phyloP scores from a whole-genome alignment of 2,113 vertebrate species.

The Quiscalus mexicanus region DNA sequence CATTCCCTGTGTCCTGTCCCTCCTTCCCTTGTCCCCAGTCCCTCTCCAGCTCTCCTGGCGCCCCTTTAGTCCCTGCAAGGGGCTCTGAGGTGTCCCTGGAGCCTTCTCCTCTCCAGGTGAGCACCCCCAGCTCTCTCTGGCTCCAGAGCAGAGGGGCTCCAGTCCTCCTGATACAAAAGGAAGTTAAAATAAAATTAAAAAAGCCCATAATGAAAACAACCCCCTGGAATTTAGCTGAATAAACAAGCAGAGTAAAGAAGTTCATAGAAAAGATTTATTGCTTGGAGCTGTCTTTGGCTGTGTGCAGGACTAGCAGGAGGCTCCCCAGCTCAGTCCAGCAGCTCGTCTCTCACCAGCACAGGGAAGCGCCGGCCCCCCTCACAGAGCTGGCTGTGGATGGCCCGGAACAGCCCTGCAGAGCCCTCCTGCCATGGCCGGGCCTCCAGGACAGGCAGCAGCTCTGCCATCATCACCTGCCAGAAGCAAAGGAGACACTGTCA shows the following conservation, averaged over 20 bases:
- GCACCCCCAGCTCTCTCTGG: neutral
- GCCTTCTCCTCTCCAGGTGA: neutral
- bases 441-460: constrained; percentile 75
- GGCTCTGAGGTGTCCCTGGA: neutral
- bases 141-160: neutral
- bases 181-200: rapidly evolving
- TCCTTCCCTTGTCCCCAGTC: rapidly evolving
- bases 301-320: neutral
- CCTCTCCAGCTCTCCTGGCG: neutral
- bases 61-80: neutral
- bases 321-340: constrained; percentile 62
- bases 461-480: constrained; percentile 81
- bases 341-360: constrained; percentile 81
- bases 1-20: neutral
- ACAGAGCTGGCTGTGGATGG: constrained; percentile 83
- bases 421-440: neutral
- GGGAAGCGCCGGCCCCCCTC: constrained; percentile 83
- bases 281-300: neutral
- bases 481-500: neutral
- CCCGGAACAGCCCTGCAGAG: constrained; percentile 71
- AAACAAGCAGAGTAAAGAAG: neutral
- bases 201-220: neutral
- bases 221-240: neutral
- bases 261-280: constrained; percentile 22
- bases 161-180: neutral